phyloP scores from a whole-genome alignment of 2,888 invertebrate genomes.

The Reticulitermes lucifugus region DNA sequence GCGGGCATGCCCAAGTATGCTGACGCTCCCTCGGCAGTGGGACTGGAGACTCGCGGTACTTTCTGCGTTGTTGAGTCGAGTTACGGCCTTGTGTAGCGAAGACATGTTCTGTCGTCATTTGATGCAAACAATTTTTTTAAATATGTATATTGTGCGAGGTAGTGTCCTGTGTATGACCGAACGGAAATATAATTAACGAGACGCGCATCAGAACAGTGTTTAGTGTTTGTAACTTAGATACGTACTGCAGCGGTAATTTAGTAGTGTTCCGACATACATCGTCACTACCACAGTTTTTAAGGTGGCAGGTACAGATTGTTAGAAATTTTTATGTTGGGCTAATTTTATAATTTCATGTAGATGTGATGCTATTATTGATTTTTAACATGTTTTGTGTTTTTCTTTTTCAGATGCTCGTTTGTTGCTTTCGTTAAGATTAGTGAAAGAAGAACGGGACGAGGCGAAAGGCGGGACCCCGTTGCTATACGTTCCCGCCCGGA shows the following conservation, averaged over 20 bases:
- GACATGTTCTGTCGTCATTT: constrained; percentile 28
- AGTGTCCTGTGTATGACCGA: not conserved
- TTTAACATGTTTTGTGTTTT: not conserved
- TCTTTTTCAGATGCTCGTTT: constrained; percentile 41
- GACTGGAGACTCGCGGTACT: constrained; percentile 43
- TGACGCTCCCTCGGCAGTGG: constrained; percentile 49
- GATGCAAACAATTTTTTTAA: not conserved
- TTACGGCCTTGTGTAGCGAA: constrained; percentile 27
- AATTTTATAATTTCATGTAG: not conserved
- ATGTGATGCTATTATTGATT: constrained; percentile 14
- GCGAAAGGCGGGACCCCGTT: constrained; percentile 50
- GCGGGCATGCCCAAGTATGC: constrained; percentile 50
- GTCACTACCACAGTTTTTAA: too few relatives aligned
- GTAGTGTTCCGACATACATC: too few relatives aligned
- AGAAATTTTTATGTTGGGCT: too few relatives aligned
- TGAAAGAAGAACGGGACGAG: constrained; percentile 41
- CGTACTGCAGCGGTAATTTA: too few relatives aligned
- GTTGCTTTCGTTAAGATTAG: constrained; percentile 19
- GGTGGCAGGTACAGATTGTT: too few relatives aligned
- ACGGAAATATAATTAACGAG: not conserved
- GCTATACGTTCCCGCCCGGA: constrained; percentile 48
- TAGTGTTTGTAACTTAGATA: too few relatives aligned
- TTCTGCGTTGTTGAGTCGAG: constrained; percentile 41
- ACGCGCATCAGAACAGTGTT: too few relatives aligned
- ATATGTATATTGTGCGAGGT: not conserved